Evolutionary conservation across 2,888 invertebrate species (phyloP).

Genomic region (Drosophila acutilabella): DNA sequence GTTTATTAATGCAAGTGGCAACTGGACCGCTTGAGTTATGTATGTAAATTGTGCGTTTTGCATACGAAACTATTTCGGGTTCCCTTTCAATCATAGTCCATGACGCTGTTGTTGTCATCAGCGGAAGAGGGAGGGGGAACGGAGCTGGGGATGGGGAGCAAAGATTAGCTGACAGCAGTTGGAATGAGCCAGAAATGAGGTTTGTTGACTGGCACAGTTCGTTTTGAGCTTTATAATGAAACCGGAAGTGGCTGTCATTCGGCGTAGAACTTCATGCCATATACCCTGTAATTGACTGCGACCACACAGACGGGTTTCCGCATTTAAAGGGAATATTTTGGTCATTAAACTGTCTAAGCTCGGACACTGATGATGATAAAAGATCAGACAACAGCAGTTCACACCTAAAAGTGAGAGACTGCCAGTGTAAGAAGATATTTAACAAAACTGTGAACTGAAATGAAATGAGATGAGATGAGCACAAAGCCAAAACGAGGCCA

Average conservation of each 20-base stretch:
- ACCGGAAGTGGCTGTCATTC: conserved; percentile 65
- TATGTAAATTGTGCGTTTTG: conserved; percentile 43
- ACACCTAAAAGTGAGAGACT: conserved; percentile 58
- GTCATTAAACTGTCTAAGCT: conserved; percentile 59
- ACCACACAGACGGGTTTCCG: neutral
- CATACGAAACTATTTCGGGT: conserved; percentile 54
- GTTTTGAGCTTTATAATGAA: conserved; percentile 54
- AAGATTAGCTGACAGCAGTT: conserved; percentile 28
- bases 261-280: conserved; percentile 18
- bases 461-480: conserved; percentile 5
- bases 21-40: conserved; percentile 42
- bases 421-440: conserved; percentile 34
- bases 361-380: conserved; percentile 71
- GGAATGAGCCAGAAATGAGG: conserved; percentile 42
- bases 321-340: conserved; percentile 19
- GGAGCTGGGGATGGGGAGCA: neutral
- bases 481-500: conserved; percentile 22
- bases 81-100: neutral
- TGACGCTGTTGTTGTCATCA: neutral
- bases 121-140: neutral
- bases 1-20: conserved; percentile 64
- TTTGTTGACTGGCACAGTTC: conserved; percentile 46
- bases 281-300: neutral
- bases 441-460: conserved; percentile 19
- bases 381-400: conserved; percentile 69